Conservation (phyloP, 1,140 invertebrate species). For the Philotrypesis tridentata region DNA sequence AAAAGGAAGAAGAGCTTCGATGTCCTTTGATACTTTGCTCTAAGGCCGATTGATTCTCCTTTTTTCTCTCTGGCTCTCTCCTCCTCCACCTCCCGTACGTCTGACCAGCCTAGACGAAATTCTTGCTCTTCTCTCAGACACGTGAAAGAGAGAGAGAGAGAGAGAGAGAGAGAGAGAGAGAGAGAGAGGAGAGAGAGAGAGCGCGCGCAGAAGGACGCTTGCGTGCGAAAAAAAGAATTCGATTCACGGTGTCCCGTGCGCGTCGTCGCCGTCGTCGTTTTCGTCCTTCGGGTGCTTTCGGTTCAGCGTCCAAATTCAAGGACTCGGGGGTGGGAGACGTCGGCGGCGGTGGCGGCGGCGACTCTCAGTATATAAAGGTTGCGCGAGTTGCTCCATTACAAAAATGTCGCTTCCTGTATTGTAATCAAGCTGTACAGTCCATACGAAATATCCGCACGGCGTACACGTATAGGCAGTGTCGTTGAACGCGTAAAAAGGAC, state of each 20-base stretch:
- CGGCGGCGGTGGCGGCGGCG: not conserved
- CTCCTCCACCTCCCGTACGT: too few species aligned
- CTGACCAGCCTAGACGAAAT: constrained; percentile 29
- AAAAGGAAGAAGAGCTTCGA: constrained; percentile 31
- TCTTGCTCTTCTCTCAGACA: not conserved
- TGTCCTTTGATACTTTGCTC: constrained; percentile 32
- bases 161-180: too few species aligned
- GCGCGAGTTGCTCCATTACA: not conserved
- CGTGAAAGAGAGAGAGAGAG: too few species aligned
- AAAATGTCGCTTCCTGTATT: constrained; percentile 54
- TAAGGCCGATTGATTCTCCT: not conserved
- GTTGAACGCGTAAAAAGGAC: constrained; percentile 15
- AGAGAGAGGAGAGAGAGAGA: too few species aligned
- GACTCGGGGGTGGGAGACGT: constrained; percentile 45
- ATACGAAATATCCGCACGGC: too few species aligned
- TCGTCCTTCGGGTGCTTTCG: constrained; percentile 55
- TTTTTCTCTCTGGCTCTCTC: too few species aligned
- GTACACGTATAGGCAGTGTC: too few species aligned
- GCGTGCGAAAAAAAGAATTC: constrained; percentile 47
- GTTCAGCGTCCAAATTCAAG: constrained; percentile 64
- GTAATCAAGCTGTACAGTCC: constrained; percentile 45
- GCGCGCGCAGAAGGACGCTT: constrained; percentile 34
- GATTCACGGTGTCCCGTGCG: constrained; percentile 53
- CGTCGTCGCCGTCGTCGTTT: too few species aligned
- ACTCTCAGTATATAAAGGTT: too few species aligned